Evolutionary conservation across 2,113 vertebrate genomes (phyloP).

Genomic region (Burhinus bistriatus): DNA sequence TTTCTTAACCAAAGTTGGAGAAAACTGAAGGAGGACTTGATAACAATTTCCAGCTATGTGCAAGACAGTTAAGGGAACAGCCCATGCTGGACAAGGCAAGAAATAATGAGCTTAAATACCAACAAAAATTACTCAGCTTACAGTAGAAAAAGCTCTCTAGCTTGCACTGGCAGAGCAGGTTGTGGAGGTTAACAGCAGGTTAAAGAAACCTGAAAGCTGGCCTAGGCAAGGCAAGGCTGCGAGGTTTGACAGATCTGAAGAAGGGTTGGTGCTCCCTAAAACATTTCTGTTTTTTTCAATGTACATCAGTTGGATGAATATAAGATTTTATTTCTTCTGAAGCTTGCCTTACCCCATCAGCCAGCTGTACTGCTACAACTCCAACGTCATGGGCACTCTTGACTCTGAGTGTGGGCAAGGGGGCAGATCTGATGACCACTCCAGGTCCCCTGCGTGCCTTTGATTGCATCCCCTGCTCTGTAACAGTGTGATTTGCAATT

Average conservation of each 20-base stretch:
- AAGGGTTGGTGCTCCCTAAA: background rate
- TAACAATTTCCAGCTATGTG: background rate
- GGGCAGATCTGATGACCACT: rapidly evolving
- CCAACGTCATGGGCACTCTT: background rate
- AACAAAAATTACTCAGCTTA: background rate
- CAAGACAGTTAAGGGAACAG: background rate
- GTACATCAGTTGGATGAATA: background rate
- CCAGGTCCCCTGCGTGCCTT: background rate
- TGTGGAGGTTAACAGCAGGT: background rate
- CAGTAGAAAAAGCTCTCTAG: background rate
- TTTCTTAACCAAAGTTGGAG: background rate
- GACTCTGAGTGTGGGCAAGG: background rate
- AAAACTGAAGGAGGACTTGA: background rate
- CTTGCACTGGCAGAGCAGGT: background rate
- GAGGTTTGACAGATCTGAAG: background rate
- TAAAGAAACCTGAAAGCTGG: background rate
- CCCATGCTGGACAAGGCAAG: background rate
- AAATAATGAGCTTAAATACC: background rate
- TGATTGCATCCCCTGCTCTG: background rate
- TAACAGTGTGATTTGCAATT: background rate
- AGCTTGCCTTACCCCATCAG: background rate
- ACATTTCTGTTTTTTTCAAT: background rate
- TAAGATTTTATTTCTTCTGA: background rate
- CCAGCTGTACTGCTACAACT: background rate
- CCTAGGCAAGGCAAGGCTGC: background rate